Percentiles rank a stretch among this genome's conserved stretches.
phyloP scores from a whole-genome alignment of 1,140 invertebrate genomes.

The Stegodyphus mimosarum region DNA sequence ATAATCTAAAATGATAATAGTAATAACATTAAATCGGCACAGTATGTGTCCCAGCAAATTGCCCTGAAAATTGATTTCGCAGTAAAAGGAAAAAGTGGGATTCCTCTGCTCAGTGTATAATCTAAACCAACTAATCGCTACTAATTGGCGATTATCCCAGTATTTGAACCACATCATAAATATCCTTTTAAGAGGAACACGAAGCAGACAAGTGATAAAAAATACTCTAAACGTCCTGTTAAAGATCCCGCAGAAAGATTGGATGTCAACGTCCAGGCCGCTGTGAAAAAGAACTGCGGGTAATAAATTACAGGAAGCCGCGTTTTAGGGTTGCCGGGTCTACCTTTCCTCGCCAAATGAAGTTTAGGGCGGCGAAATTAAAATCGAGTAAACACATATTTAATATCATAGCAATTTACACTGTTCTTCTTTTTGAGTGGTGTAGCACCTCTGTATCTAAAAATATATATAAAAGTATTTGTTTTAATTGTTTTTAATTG shows the following conservation, averaged over 20 bases:
- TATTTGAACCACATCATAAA: conserved; percentile 54
- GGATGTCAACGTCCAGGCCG: conserved; percentile 45
- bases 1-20: too few species aligned
- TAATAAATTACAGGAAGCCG: conserved; percentile 55
- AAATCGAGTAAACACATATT: too few species aligned
- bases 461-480: too few species aligned
- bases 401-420: too few species aligned
- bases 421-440: too few species aligned
- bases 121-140: conserved; percentile 38
- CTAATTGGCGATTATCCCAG: conserved; percentile 49
- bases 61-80: conserved; percentile 29
- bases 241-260: conserved; percentile 57
- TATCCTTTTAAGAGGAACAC: conserved; percentile 46
- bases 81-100: neutral
- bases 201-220: conserved; percentile 25
- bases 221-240: conserved; percentile 49
- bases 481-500: too few species aligned
- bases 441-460: too few species aligned
- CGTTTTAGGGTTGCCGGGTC: conserved; percentile 3
- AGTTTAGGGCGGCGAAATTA: neutral
- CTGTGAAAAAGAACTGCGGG: conserved; percentile 37
- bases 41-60: conserved; percentile 23
- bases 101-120: neutral
- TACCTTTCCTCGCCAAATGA: neutral
- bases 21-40: conserved; percentile 7